These are phyloP conservation scores for Mastacembelus armatus DNA, from an alignment of 2,797 vertebrate genomes.

Conservation along the genomic window DNA sequence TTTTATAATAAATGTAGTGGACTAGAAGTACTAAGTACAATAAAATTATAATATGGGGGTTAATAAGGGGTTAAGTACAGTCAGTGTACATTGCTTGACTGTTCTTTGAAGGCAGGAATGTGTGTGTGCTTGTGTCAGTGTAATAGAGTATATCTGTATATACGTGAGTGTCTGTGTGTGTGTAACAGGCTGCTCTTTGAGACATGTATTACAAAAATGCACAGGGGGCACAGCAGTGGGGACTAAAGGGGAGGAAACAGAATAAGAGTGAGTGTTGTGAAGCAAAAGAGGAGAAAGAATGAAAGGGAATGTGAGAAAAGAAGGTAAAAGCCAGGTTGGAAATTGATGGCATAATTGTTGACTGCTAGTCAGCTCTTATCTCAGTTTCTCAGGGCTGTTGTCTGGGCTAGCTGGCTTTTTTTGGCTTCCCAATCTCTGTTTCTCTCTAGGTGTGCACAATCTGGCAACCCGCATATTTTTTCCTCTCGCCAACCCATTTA, in stretches of 20 bases:
- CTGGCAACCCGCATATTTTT: slow-evolving; percentile 53
- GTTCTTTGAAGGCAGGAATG: background rate
- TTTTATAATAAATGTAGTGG: background rate
- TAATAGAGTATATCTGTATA: background rate
- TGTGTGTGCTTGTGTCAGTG: background rate
- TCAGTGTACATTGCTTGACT: background rate
- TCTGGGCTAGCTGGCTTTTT: slow-evolving; percentile 57
- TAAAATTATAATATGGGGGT: background rate
- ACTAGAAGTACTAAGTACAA: background rate
- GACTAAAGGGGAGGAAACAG: slow-evolving; percentile 1
- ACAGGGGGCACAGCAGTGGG: slow-evolving; percentile 3
- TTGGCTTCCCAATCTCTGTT: slow-evolving; percentile 54
- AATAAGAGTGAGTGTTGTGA: slow-evolving; percentile 18
- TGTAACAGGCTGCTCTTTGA: slow-evolving; percentile 5
- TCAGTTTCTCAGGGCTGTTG: slow-evolving; percentile 73
- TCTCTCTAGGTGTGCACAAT: slow-evolving; percentile 52
- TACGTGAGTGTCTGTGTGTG: background rate
- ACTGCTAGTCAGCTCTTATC: slow-evolving; percentile 78
- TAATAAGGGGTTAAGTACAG: background rate
- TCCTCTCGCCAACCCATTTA: slow-evolving; percentile 11
- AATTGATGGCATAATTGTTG: slow-evolving; percentile 78
- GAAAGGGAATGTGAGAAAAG: slow-evolving; percentile 50
- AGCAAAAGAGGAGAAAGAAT: slow-evolving; percentile 41
- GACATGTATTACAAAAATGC: slow-evolving; percentile 29
- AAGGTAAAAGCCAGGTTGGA: slow-evolving; percentile 53